Conservation (phyloP, 2,113 vertebrate genomes). For the Pantherophis guttatus region DNA sequence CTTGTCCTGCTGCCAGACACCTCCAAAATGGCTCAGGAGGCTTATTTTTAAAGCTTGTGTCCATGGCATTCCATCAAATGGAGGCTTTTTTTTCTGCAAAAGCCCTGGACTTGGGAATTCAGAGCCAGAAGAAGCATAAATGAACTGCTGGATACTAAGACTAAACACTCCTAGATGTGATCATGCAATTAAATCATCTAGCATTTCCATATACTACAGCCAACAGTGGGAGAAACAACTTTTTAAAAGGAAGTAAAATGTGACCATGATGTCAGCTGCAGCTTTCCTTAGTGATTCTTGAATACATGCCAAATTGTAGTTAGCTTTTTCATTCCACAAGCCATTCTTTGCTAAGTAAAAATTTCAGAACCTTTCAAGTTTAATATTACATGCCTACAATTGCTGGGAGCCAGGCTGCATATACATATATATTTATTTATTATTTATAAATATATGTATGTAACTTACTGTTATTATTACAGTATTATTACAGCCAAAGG, state of each 20-base stretch:
- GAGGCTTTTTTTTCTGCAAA: slow-evolving; percentile 54
- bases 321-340: neutral
- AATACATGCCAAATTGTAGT: slow-evolving; percentile 4
- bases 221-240: slow-evolving; percentile 9
- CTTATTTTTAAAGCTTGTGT: slow-evolving; percentile 62
- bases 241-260: slow-evolving; percentile 30
- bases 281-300: slow-evolving; percentile 2
- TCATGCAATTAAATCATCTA: slow-evolving; percentile 35
- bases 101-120: slow-evolving; percentile 51
- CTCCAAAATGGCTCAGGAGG: slow-evolving; percentile 57
- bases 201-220: slow-evolving; percentile 6
- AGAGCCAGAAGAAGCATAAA: slow-evolving; percentile 55
- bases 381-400: neutral
- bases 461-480: neutral
- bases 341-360: neutral
- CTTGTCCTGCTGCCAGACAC: slow-evolving; percentile 60
- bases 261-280: slow-evolving; percentile 6
- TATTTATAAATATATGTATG: too few species aligned
- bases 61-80: slow-evolving; percentile 57
- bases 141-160: slow-evolving; percentile 51
- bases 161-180: slow-evolving; percentile 32
- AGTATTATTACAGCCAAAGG: neutral
- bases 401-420: neutral
- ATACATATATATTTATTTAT: neutral
- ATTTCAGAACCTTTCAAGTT: neutral